These are phyloP conservation scores for Macroramphosus scolopax DNA, from an alignment of 2,797 vertebrate species.

Conservation along the genomic window DNA sequence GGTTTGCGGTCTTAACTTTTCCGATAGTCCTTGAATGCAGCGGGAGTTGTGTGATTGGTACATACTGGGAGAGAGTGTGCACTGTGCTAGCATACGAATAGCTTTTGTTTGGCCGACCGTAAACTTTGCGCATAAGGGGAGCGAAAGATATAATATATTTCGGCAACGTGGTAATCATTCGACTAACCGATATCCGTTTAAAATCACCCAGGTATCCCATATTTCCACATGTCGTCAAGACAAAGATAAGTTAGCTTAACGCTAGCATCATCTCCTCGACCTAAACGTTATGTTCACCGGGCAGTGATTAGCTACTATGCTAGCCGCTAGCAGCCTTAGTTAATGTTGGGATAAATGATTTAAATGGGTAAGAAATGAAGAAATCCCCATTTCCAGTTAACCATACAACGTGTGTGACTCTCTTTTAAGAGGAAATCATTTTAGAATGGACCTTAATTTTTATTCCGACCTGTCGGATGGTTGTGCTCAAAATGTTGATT, in stretches of 20 bases:
- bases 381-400: background rate
- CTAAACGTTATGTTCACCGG: constrained; percentile 19
- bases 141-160: background rate
- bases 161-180: background rate
- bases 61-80: too few species aligned
- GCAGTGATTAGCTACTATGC: constrained; percentile 32
- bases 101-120: constrained; percentile 14
- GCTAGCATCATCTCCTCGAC: constrained; percentile 10
- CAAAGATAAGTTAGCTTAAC: background rate
- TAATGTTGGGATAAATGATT: background rate
- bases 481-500: constrained; percentile 67
- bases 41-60: too few species aligned
- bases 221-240: accelerated
- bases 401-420: background rate
- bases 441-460: constrained; percentile 77
- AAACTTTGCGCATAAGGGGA: background rate
- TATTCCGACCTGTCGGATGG: constrained; percentile 75
- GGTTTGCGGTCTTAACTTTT: background rate
- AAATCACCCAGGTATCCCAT: accelerated
- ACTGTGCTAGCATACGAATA: constrained; percentile 35
- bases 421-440: background rate
- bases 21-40: constrained; percentile 19
- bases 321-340: constrained; percentile 34
- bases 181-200: background rate
- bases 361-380: constrained; percentile 10